Evolutionary conservation across 2,888 invertebrate genomes (phyloP).

Genomic region (Spodoptera littoralis): DNA sequence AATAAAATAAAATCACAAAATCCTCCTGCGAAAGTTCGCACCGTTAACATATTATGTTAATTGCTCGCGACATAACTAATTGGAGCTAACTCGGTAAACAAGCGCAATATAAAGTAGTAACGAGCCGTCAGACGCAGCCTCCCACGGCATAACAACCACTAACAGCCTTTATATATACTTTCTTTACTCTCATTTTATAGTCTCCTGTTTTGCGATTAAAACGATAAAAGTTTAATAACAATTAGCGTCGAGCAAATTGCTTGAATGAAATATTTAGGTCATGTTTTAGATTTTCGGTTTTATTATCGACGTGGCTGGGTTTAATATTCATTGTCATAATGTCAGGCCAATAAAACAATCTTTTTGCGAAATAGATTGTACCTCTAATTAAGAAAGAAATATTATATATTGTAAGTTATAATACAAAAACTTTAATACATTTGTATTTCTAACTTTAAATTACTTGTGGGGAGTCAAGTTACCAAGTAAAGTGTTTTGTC

Average conservation of each 20-base stretch:
- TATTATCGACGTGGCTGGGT: too few species aligned
- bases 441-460: too few species aligned
- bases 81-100: conserved; percentile 20
- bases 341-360: too few species aligned
- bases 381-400: too few species aligned
- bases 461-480: too few species aligned
- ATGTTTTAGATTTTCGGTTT: conserved; percentile 14
- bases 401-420: too few species aligned
- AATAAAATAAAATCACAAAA: conserved; percentile 9
- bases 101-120: conserved; percentile 1
- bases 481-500: too few species aligned
- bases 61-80: conserved; percentile 14
- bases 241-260: conserved; percentile 21
- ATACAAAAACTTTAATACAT: too few species aligned
- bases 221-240: conserved; percentile 34
- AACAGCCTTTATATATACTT: conserved; percentile 9
- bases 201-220: conserved; percentile 30
- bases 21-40: background rate
- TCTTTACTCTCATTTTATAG: conserved; percentile 20
- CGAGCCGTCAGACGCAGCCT: background rate
- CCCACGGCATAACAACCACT: conserved; percentile 15
- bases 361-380: too few species aligned
- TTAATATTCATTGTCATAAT: too few species aligned
- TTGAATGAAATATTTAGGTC: conserved; percentile 15
- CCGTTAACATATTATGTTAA: conserved; percentile 14